phyloP scores from a whole-genome alignment of 1,140 invertebrate species.

The Euglossa dilemma region DNA sequence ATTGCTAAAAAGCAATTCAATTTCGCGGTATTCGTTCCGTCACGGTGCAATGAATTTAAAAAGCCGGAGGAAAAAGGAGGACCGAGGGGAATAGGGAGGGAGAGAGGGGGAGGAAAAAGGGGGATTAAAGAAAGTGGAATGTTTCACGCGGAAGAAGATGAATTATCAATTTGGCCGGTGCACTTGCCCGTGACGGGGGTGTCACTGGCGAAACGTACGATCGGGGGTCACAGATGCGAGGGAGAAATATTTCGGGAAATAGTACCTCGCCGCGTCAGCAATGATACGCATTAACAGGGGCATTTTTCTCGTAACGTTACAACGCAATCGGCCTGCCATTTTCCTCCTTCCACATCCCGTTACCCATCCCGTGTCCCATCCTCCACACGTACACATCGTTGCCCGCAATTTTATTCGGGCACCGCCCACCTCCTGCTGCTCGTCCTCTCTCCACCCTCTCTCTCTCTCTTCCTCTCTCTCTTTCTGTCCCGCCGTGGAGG shows the following conservation, averaged over 20 bases:
- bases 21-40: neutral
- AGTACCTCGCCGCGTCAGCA: conserved; percentile 36
- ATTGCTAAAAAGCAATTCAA: neutral
- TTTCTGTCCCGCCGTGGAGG: no score
- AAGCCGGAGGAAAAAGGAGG: no score
- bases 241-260: conserved; percentile 45
- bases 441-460: no score
- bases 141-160: neutral
- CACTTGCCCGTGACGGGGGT: conserved; percentile 28
- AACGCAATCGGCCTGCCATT: conserved; percentile 43
- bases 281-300: conserved; percentile 44
- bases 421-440: neutral
- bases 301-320: conserved; percentile 38
- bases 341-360: neutral
- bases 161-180: conserved; percentile 26
- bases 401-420: conserved; percentile 39
- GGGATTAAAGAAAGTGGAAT: neutral
- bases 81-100: neutral
- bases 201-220: conserved; percentile 32
- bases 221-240: conserved; percentile 27
- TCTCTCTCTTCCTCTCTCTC: no score
- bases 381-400: conserved; percentile 42
- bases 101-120: neutral
- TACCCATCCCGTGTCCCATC: neutral
- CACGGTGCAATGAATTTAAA: neutral